Conservation (phyloP, 2,113 vertebrate genomes). For the Hippopotamus amphibius region DNA sequence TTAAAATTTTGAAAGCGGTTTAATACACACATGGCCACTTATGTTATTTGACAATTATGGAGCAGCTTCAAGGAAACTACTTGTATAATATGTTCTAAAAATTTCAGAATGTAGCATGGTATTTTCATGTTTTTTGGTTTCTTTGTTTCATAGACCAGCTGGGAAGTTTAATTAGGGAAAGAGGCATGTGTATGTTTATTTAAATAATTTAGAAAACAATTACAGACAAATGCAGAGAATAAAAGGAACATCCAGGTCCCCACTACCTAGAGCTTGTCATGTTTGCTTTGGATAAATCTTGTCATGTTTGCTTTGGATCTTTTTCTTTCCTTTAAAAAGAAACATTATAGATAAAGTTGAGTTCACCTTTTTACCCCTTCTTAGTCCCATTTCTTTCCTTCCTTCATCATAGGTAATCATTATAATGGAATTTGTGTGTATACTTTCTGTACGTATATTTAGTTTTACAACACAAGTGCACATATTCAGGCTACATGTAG, state of each 20-base stretch:
- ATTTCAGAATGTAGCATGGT: background rate
- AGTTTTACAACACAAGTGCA: background rate
- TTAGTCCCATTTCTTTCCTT: constrained; percentile 27
- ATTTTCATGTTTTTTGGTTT: background rate
- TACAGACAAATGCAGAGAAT: background rate
- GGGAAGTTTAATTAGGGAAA: constrained; percentile 59
- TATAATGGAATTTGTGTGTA: background rate
- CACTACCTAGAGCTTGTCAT: background rate
- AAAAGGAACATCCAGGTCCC: background rate
- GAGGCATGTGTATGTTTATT: constrained; percentile 11
- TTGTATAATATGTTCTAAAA: background rate
- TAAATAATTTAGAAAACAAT: constrained; percentile 59
- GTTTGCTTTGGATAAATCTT: background rate
- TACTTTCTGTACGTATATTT: background rate
- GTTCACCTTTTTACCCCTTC: background rate
- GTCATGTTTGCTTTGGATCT: constrained; percentile 9
- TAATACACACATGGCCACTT: background rate
- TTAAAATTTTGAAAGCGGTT: background rate
- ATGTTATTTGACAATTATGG: background rate
- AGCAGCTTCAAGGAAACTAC: constrained; percentile 30
- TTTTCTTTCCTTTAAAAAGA: constrained; percentile 44
- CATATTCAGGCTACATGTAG: background rate
- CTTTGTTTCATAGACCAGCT: constrained; percentile 14
- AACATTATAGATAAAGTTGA: background rate
- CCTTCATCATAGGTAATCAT: background rate